Evolutionary conservation across 2,113 vertebrate genomes (phyloP).

Genomic region (Alligator sinensis): DNA sequence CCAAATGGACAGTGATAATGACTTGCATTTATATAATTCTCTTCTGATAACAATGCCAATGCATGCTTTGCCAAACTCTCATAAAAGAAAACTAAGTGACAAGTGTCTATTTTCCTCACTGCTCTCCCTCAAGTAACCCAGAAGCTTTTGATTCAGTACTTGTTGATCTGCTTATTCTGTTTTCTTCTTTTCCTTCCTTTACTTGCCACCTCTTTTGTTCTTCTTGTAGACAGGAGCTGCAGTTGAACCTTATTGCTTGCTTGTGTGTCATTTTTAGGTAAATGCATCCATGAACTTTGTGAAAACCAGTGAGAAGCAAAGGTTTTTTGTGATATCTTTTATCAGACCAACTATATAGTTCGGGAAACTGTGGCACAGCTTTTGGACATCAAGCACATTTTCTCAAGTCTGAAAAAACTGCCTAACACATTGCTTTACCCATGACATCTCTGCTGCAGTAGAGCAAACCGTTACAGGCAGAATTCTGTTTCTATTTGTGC

Average conservation of each 20-base stretch:
- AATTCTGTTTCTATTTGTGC: too few species aligned
- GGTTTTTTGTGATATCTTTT: too few species aligned
- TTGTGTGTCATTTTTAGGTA: neutral
- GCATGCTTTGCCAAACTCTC: neutral
- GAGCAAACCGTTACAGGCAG: too few species aligned
- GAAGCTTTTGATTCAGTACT: neutral
- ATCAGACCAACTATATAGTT: too few species aligned
- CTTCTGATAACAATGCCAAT: neutral
- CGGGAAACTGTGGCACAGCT: too few species aligned
- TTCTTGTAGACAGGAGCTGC: neutral
- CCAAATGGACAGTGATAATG: neutral
- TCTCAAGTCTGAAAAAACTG: too few species aligned
- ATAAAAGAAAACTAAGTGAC: neutral
- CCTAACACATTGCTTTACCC: too few species aligned
- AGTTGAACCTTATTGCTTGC: neutral
- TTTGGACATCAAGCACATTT: too few species aligned
- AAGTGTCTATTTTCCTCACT: accelerated
- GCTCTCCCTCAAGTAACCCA: neutral
- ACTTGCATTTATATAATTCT: neutral
- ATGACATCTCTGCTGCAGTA: too few species aligned
- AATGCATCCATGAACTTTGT: neutral
- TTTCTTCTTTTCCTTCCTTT: neutral
- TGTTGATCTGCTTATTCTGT: neutral
- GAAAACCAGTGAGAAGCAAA: too few species aligned
- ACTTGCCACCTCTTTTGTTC: neutral